These are phyloP conservation scores for Drymodes brunneopygia DNA, from an alignment of 2,113 vertebrate species.

Conservation along the genomic window DNA sequence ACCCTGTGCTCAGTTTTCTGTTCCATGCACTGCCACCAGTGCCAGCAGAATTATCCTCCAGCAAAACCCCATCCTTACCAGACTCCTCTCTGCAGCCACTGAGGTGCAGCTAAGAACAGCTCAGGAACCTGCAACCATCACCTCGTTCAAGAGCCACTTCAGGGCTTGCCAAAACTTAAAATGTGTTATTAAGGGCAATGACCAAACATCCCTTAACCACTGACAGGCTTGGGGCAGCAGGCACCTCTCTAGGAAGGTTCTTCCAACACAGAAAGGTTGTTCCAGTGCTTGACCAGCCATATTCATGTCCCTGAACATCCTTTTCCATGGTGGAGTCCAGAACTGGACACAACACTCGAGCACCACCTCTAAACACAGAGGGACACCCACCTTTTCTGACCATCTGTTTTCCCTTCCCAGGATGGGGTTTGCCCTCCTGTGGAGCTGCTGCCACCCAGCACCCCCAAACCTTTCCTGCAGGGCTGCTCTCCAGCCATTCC, in stretches of 20 bases:
- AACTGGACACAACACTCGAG: neutral
- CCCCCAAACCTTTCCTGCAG: neutral
- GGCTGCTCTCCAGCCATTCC: neutral
- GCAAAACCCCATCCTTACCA: neutral
- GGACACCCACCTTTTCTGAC: accelerated
- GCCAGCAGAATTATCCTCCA: neutral
- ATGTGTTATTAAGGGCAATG: neutral
- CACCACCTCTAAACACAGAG: neutral
- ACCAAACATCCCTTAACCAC: neutral
- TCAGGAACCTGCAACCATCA: neutral
- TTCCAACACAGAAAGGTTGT: neutral
- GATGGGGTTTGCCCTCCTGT: neutral
- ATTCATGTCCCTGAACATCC: neutral
- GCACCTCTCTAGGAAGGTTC: neutral
- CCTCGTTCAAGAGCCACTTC: neutral
- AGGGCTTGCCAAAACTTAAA: neutral
- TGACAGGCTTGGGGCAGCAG: neutral
- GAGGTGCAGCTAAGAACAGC: neutral
- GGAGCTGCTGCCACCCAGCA: neutral
- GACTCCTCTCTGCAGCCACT: accelerated
- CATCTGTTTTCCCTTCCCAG: neutral
- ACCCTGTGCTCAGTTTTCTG: neutral
- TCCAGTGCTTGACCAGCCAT: neutral
- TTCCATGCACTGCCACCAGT: neutral
- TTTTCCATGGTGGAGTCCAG: neutral